Percentiles rank a stretch among this genome's conserved stretches.
Conservation (phyloP, 2,888 invertebrate genomes). For the Euplagia quadripunctaria region DNA sequence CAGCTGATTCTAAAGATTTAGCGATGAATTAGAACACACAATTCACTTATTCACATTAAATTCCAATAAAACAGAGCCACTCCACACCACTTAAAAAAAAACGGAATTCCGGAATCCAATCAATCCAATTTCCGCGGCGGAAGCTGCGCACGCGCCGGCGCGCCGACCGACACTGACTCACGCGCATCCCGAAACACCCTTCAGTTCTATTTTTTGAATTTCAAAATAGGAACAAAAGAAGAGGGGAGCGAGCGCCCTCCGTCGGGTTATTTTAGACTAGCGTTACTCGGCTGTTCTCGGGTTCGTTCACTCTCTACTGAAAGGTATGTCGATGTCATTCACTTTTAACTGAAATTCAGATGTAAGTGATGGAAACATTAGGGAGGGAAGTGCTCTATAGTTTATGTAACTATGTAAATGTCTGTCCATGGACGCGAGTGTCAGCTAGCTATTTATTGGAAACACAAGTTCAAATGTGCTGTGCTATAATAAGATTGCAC, state of each 20-base stretch:
- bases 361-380: slow-evolving; percentile 53
- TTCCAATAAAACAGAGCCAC: slow-evolving; percentile 48
- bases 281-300: slow-evolving; percentile 52
- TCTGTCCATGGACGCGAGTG: slow-evolving; percentile 55
- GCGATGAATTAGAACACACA: slow-evolving; percentile 33
- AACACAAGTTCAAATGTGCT: slow-evolving; percentile 35
- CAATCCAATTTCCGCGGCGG: slow-evolving; percentile 56
- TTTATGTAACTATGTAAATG: slow-evolving; percentile 50
- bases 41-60: slow-evolving; percentile 45
- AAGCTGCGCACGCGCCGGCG: slow-evolving; percentile 78
- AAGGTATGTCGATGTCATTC: slow-evolving; percentile 59
- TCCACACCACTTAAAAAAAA: slow-evolving; percentile 57
- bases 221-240: slow-evolving; percentile 86
- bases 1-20: slow-evolving; percentile 28
- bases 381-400: slow-evolving; percentile 40
- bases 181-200: slow-evolving; percentile 81
- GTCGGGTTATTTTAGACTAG: slow-evolving; percentile 76
- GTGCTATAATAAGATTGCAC: slow-evolving; percentile 37
- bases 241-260: slow-evolving; percentile 84
- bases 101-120: slow-evolving; percentile 55
- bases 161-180: slow-evolving; percentile 83
- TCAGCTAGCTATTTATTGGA: slow-evolving; percentile 48
- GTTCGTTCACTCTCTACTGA: slow-evolving; percentile 80
- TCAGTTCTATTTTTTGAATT: slow-evolving; percentile 82
- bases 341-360: slow-evolving; percentile 52